Conservation (phyloP, 2,113 vertebrate species). For the Poicephalus gulielmi region DNA sequence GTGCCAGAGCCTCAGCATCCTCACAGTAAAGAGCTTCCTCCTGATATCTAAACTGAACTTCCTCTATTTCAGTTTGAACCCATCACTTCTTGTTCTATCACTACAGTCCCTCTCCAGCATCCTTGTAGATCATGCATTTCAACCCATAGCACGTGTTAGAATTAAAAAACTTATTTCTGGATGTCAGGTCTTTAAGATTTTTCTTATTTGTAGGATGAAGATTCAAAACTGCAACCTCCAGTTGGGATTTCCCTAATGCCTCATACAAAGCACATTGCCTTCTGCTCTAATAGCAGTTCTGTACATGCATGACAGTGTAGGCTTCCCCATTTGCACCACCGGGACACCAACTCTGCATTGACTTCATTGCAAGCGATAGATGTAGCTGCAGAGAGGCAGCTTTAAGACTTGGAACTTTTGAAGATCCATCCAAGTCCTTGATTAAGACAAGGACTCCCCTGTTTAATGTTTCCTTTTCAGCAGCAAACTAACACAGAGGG, state of each 20-base stretch:
- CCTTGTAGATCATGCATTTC: neutral
- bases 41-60: neutral
- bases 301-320: fast-evolving
- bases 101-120: neutral
- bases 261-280: neutral
- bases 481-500: neutral
- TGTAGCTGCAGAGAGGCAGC: neutral
- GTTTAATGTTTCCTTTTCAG: conserved; percentile 2
- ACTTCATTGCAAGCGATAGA: neutral
- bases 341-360: neutral
- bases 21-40: neutral
- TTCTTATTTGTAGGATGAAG: neutral
- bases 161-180: neutral
- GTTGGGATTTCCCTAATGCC: neutral
- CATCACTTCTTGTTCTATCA: neutral
- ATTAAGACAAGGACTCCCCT: neutral
- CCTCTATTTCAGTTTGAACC: neutral
- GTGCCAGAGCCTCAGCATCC: neutral
- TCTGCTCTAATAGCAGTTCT: neutral
- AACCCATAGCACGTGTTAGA: neutral
- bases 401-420: neutral
- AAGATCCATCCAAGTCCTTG: neutral
- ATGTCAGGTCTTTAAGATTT: neutral
- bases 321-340: neutral
- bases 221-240: neutral